phyloP scores from a whole-genome alignment of 2,888 invertebrate species.

The Leptinotarsa haldemani region DNA sequence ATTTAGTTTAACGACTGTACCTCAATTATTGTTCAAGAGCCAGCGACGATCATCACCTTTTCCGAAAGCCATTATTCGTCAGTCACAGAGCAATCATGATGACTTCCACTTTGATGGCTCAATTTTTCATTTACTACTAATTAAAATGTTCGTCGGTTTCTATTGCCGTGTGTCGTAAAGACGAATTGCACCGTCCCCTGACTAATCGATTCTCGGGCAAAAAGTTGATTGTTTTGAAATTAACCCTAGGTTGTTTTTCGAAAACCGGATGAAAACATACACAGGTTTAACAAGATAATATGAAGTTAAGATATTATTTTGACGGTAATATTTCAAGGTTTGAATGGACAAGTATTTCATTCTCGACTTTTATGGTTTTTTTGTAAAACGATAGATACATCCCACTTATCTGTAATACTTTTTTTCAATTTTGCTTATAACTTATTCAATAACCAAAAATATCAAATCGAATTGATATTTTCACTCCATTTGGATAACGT shows the following conservation, averaged over 20 bases:
- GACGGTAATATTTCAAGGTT: too few species aligned
- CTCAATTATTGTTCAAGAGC: slow-evolving; percentile 28
- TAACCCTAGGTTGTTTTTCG: background rate
- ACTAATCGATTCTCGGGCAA: slow-evolving; percentile 8
- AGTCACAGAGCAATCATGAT: slow-evolving; percentile 13
- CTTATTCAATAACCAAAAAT: too few species aligned
- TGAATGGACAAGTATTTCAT: too few species aligned
- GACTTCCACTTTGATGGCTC: slow-evolving; percentile 27
- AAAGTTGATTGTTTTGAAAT: slow-evolving; percentile 9
- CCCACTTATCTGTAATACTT: too few species aligned
- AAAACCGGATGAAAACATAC: too few species aligned
- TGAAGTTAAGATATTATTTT: background rate
- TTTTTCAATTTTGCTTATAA: too few species aligned
- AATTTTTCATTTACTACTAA: slow-evolving; percentile 22
- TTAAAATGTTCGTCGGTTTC: slow-evolving; percentile 13
- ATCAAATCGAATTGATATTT: too few species aligned
- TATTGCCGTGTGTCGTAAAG: slow-evolving; percentile 10
- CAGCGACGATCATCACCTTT: slow-evolving; percentile 30
- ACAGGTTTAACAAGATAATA: background rate
- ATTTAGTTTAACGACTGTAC: slow-evolving; percentile 42
- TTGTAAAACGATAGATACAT: too few species aligned
- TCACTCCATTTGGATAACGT: too few species aligned
- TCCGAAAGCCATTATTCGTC: slow-evolving; percentile 29
- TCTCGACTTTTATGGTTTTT: too few species aligned
- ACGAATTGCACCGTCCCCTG: background rate